Conservation (phyloP, 1,140 invertebrate species). For the Philopotamus ludificatus region DNA sequence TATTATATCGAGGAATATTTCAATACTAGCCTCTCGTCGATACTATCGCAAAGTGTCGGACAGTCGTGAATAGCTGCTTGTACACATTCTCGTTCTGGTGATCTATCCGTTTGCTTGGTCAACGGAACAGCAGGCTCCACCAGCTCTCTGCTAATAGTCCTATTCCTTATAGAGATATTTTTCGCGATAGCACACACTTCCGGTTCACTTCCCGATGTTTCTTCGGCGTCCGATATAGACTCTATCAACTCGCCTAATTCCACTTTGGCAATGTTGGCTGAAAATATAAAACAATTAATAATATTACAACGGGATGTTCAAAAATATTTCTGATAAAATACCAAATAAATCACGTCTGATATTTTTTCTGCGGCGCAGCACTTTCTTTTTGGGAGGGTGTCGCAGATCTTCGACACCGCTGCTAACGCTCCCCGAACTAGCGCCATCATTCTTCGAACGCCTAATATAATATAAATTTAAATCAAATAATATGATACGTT, state of each 20-base stretch:
- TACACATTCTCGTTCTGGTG: conserved; percentile 15
- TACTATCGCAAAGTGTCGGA: conserved; percentile 52
- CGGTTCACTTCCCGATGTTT: conserved; percentile 51
- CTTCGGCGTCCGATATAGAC: conserved; percentile 55
- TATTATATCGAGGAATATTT: not conserved
- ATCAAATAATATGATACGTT: not conserved
- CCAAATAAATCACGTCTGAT: conserved; percentile 33
- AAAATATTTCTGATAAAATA: no score
- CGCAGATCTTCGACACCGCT: conserved; percentile 53
- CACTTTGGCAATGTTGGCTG: conserved; percentile 36
- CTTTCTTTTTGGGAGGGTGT: conserved; percentile 54
- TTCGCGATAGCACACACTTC: conserved; percentile 30
- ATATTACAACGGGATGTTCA: conserved; percentile 7
- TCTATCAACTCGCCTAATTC: conserved; percentile 52
- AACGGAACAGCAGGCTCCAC: conserved; percentile 5
- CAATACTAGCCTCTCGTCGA: conserved; percentile 49
- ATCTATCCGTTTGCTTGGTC: conserved; percentile 21
- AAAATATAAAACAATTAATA: conserved; percentile 2
- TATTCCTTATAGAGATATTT: conserved; percentile 20
- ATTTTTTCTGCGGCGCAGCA: conserved; percentile 55
- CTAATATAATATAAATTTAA: conserved; percentile 40
- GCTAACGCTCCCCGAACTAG: conserved; percentile 54
- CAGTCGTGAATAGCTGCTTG: conserved; percentile 46
- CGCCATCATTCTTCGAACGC: conserved; percentile 49
- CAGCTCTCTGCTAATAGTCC: not conserved